Evolutionary conservation across 2,113 vertebrate species (phyloP).

Genomic region (Amphiprion percula): DNA sequence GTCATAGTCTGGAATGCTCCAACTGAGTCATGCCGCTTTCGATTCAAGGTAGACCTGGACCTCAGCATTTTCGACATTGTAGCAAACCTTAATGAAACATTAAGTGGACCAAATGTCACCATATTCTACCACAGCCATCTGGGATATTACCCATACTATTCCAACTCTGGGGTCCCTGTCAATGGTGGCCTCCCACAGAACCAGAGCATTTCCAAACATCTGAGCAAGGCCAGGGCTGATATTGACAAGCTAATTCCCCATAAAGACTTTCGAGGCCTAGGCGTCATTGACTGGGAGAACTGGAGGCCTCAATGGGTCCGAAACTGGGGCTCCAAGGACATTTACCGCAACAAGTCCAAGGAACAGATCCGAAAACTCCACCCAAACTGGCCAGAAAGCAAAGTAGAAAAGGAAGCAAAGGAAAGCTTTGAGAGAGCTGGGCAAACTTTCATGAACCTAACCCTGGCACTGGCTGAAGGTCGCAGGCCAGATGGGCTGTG

Average conservation of each 20-base stretch:
- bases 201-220: constrained; percentile 88
- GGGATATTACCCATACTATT: constrained; percentile 91
- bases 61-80: constrained; percentile 90
- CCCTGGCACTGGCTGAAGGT: constrained; percentile 86
- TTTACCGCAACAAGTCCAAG: constrained; percentile 90
- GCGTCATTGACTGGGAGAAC: constrained; percentile 93
- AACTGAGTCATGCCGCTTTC: constrained; percentile 87
- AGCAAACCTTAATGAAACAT: constrained; percentile 89
- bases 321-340: constrained; percentile 91
- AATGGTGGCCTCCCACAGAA: constrained; percentile 93
- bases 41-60: constrained; percentile 91
- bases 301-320: constrained; percentile 94
- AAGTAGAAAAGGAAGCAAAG: constrained; percentile 87
- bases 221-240: constrained; percentile 88
- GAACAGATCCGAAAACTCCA: constrained; percentile 87
- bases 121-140: constrained; percentile 93
- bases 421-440: constrained; percentile 90
- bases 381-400: constrained; percentile 89
- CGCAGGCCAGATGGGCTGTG: constrained; percentile 88
- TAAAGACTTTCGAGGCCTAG: constrained; percentile 90
- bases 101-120: constrained; percentile 90
- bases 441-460: constrained; percentile 89
- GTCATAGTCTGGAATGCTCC: constrained; percentile 92
- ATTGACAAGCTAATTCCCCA: constrained; percentile 86
- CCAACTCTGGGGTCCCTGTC: constrained; percentile 81